Evolutionary conservation across 2,888 invertebrate species (phyloP), one percentile per base, ranked within the genome.

Genomic region (Anorthoa munda): DNA sequence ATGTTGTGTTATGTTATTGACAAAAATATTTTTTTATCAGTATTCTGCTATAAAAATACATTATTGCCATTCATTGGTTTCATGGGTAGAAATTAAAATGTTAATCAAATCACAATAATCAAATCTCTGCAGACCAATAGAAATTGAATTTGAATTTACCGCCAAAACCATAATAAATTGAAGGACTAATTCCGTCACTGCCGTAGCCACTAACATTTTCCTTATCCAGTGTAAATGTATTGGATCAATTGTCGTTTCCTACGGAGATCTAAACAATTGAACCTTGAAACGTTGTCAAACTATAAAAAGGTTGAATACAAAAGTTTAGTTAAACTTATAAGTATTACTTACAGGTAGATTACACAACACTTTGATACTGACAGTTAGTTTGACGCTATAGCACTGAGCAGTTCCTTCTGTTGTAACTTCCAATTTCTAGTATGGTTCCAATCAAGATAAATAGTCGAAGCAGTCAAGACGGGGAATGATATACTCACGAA

Each of bases 401-500:
- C 55, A 23, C 48, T 21, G 50, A 89, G 88, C 61, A 87, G 86
- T n/a, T 66, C 31, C 64, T 93, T 91, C 77, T 95, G 92, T 74
- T 94, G 89, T 56, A 90, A 91, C 90, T 98, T 98, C 97, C 98
- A 98, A 94, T 97, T 94, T 84, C 96, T 97, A 0, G 98, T 98
- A 86, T 97, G 97, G 68, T 95, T 97, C 96, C 97, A 98, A 91
- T 98, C 98, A 5, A 97, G 96, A 93, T 96, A 98, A 88, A 98
- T 98, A 9, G 97, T 89, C 46, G 94, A 88, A 50, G 90, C 93
- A 72, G 97, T 90, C 83, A 97, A 78, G 50, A 97, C 94, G 39
- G 98, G 98, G 90, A 98, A 97, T 71, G 97, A 88, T 78, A 98
- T 97, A 86, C 97, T 97, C 87, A 97, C 94, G 81, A 97, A 95